These are phyloP conservation scores for Lasioglossum baleicum DNA, from an alignment of 1,140 invertebrate genomes.

Conservation along the genomic window DNA sequence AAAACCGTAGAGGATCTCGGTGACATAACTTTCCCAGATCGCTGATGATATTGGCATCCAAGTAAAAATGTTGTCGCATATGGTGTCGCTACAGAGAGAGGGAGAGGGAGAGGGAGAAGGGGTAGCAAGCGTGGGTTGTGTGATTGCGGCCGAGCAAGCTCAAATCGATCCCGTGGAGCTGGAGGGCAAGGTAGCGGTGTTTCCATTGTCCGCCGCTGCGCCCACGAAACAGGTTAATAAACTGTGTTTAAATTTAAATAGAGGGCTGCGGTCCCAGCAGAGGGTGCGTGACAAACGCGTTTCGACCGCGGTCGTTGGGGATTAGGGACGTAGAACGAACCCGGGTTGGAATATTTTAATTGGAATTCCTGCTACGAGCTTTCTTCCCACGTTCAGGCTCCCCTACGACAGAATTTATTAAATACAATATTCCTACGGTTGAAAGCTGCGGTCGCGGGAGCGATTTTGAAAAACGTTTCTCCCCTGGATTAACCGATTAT, in stretches of 20 bases:
- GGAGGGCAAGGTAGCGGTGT: background rate
- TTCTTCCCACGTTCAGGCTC: background rate
- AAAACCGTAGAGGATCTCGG: too few relatives aligned
- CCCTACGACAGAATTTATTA: background rate
- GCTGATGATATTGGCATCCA: too few relatives aligned
- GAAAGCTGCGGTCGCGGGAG: too few relatives aligned
- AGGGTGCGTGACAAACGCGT: slow-evolving; percentile 7
- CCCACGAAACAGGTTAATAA: slow-evolving; percentile 34
- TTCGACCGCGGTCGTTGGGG: background rate
- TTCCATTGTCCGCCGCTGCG: slow-evolving; percentile 6
- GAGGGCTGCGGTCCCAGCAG: slow-evolving; percentile 19
- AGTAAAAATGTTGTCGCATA: too few relatives aligned
- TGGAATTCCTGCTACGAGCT: background rate
- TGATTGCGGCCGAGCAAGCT: slow-evolving; percentile 4
- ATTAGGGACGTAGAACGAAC: slow-evolving; percentile 1
- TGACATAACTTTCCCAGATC: too few relatives aligned
- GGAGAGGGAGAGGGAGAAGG: too few relatives aligned
- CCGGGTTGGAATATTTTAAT: slow-evolving; percentile 9
- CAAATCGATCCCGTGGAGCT: slow-evolving; percentile 2
- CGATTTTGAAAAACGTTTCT: too few relatives aligned
- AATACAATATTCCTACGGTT: background rate
- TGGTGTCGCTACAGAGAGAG: too few relatives aligned
- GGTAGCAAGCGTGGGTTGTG: too few relatives aligned
- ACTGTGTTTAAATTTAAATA: slow-evolving; percentile 45
- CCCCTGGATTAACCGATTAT: too few relatives aligned